Evolutionary conservation across 2,888 invertebrate genomes (phyloP).

Genomic region (Drosophila maculinotata): DNA sequence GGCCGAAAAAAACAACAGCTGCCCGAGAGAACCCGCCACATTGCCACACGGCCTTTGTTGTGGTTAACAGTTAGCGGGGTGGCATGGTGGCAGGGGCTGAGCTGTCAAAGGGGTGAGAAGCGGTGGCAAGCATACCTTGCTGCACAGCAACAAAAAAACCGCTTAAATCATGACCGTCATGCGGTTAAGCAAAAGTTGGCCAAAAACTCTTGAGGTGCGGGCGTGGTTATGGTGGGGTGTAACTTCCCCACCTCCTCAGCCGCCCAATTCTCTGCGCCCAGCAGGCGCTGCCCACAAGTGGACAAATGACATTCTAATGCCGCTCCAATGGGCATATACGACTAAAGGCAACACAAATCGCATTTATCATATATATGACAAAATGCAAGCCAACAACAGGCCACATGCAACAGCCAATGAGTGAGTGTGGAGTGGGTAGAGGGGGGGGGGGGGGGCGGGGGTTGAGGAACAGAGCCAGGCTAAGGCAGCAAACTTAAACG

Average conservation of each 20-base stretch:
- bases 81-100: background rate
- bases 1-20: slow-evolving; percentile 46
- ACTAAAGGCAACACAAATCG: slow-evolving; percentile 60
- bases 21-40: slow-evolving; percentile 24
- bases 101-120: background rate
- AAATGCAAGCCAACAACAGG: slow-evolving; percentile 60
- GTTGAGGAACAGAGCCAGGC: background rate
- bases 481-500: slow-evolving; percentile 30
- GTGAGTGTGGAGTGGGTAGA: no score
- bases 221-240: slow-evolving; percentile 32
- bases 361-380: slow-evolving; percentile 74
- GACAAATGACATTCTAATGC: slow-evolving; percentile 74
- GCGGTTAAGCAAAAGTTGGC: slow-evolving; percentile 36
- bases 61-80: slow-evolving; percentile 62
- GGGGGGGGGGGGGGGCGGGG: no score
- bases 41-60: slow-evolving; percentile 64
- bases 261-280: background rate
- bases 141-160: slow-evolving; percentile 33
- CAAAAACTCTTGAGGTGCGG: slow-evolving; percentile 28
- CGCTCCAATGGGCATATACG: slow-evolving; percentile 43
- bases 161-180: slow-evolving; percentile 61
- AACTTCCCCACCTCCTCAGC: background rate
- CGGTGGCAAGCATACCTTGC: slow-evolving; percentile 13
- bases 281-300: slow-evolving; percentile 2
- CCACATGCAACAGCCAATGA: slow-evolving; percentile 11